Percentiles rank a stretch among this genome's conserved stretches.
These are phyloP conservation scores for Typhlomys cinereus DNA, from an alignment of 2,113 vertebrate species.

Conservation along the genomic window DNA sequence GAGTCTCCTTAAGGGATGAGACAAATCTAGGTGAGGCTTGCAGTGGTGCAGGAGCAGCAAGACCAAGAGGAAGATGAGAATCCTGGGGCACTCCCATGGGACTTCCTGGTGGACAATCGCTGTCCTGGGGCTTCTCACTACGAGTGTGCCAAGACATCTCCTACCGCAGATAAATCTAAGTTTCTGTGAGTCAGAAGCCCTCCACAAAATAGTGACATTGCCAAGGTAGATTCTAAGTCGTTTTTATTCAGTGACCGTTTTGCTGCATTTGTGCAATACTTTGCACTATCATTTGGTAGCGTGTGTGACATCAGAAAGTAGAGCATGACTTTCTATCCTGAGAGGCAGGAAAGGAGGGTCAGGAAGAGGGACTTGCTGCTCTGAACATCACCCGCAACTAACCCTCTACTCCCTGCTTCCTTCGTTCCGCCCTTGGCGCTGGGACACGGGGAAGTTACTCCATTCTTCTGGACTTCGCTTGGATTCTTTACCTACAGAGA, in stretches of 20 bases:
- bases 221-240: background rate
- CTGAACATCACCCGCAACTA: background rate
- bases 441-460: background rate
- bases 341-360: background rate
- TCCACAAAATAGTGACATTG: background rate
- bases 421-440: background rate
- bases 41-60: accelerated
- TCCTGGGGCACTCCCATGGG: accelerated
- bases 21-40: background rate
- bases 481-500: background rate
- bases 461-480: background rate
- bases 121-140: background rate
- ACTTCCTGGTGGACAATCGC: background rate
- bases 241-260: background rate
- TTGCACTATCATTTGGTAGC: background rate
- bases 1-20: background rate
- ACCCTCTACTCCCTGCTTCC: background rate
- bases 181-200: background rate
- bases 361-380: background rate
- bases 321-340: background rate
- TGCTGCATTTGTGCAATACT: background rate
- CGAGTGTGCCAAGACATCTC: background rate
- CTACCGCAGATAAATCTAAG: background rate
- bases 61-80: background rate
- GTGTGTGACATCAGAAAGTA: background rate